Evolutionary conservation across 2,797 vertebrate species (phyloP).

Genomic region (Neosilurus mollespiculum): DNA sequence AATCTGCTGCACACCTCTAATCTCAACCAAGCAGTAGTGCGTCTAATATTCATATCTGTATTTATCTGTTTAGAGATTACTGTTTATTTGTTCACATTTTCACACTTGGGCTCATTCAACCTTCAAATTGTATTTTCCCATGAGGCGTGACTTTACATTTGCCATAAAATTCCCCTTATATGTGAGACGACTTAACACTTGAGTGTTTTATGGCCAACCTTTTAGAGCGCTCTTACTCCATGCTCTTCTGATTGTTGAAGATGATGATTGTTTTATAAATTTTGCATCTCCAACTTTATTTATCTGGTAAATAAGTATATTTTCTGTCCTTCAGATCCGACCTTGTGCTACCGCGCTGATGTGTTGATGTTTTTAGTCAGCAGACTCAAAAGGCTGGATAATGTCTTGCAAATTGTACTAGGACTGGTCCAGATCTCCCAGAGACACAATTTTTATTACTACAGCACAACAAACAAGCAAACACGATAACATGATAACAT

Average conservation of each 20-base stretch:
- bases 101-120: background rate
- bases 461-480: background rate
- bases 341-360: background rate
- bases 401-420: background rate
- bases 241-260: background rate
- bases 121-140: background rate
- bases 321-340: background rate
- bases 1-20: background rate
- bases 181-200: background rate
- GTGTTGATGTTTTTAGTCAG: background rate
- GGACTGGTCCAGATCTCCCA: background rate
- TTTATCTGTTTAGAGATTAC: background rate
- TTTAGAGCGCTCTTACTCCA: background rate
- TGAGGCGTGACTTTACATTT: background rate
- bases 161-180: background rate
- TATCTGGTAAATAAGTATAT: background rate
- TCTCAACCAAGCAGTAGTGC: background rate
- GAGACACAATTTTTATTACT: background rate
- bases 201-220: background rate
- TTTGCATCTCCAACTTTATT: background rate
- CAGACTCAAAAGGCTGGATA: background rate
- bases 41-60: background rate
- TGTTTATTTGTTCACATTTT: background rate
- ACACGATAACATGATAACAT: no score
- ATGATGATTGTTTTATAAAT: background rate